These are phyloP conservation scores for Parasteatoda tepidariorum DNA, from an alignment of 1,140 invertebrate genomes.

Conservation along the genomic window DNA sequence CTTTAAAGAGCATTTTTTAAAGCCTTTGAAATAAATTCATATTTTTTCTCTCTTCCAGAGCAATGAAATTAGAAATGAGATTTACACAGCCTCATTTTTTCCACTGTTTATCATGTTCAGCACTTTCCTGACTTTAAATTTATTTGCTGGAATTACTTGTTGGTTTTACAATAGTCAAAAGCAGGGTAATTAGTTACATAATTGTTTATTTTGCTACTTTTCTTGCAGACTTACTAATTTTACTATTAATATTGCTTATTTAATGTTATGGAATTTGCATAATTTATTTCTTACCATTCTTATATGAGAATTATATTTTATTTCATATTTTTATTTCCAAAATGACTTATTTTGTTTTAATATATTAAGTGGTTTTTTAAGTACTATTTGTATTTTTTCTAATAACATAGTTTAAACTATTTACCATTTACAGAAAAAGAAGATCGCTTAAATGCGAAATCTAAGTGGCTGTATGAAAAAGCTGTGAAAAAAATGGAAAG, in stretches of 20 bases:
- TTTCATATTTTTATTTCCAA: neutral
- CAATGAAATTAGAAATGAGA: slow-evolving; percentile 82
- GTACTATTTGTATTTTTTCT: neutral
- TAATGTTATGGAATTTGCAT: too few relatives aligned
- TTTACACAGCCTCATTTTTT: slow-evolving; percentile 97
- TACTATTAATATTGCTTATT: too few relatives aligned
- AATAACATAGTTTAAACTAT: too few relatives aligned
- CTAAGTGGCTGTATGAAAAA: slow-evolving; percentile 20
- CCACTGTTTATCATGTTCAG: slow-evolving; percentile 98
- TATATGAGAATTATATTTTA: neutral
- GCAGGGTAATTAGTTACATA: slow-evolving; percentile 79
- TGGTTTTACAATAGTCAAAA: slow-evolving; percentile 99
- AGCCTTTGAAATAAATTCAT: neutral
- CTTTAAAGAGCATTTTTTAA: neutral
- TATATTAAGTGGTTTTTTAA: neutral
- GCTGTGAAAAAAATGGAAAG: slow-evolving; percentile 44
- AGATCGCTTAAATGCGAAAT: neutral
- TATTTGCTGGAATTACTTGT: slow-evolving; percentile 98
- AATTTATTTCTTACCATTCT: too few relatives aligned
- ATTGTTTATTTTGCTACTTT: neutral
- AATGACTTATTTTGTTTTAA: neutral
- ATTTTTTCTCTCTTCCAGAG: slow-evolving; percentile 30
- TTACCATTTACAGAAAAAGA: slow-evolving; percentile 20
- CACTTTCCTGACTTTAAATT: slow-evolving; percentile 95
- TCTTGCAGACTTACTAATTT: neutral